Base-by-base conservation (phyloP, 2,113 vertebrate species). In the Rhinopomastus cyanomelas region DNA sequence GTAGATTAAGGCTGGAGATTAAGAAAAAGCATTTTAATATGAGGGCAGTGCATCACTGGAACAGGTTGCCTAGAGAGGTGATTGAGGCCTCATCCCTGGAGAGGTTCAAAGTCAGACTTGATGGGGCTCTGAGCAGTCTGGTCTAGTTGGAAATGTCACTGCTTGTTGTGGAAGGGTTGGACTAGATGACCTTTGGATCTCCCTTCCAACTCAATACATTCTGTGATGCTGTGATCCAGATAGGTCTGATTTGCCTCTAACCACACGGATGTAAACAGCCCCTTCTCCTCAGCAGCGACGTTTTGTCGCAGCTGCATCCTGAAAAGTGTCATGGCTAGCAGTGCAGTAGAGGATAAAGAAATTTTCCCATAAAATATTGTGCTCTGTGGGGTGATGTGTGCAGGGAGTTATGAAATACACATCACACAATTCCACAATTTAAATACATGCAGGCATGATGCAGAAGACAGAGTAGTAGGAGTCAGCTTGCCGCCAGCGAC, bases 401-500 rank as follows among this genome's bases (percentile, higher is more conserved):
- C 32, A 34, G 44, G 37, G 39, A 60, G 6, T 52, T 75, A 16
- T 0, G 11, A 25, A 61, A 39, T n/a, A 49, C 20, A 15, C 14
- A 12, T 15, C 39, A 42, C 39, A 12, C 11, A 42, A 42, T 42
- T 42, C 39, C 39, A 4, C 37, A 2, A 5, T 34, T 60, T n/a
- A 42, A 60, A 34, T 52, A 32, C 22, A 36, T 9, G 29, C 30
- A 78, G 12, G 18, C 8, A 4, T 6, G 49, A 4, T 81, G 29
- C 36, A 39, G 74, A 48, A 59, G 53, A 7, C 34, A 16, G 34
- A 17, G 8, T 21, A 42, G 29, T 20, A 52, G 36, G 7, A 75
- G 8, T 4, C 8, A 27, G 20, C 18, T 75, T 0, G 0, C 84
- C 25, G 36, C 18, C 11, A 3, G 21, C 23, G 6, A 1, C 29